Evolutionary conservation across 2,113 vertebrate species (phyloP), one percentile per base, ranked within the genome.

Genomic region (Xenopus tropicalis): DNA sequence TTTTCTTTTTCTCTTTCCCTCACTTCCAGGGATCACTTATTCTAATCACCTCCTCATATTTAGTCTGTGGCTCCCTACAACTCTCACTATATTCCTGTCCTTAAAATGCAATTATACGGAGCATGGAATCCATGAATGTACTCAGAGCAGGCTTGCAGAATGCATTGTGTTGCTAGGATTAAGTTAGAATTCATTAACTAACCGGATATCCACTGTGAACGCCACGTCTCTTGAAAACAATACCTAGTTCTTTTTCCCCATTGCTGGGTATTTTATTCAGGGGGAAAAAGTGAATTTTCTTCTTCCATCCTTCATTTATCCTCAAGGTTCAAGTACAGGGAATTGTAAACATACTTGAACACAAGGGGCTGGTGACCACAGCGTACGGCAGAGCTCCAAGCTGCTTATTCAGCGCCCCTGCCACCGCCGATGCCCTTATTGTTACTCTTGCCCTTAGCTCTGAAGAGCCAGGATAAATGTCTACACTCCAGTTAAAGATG

Each of bases 301-400:
- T 14, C 67, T 69, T 69, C 61, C 46, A 69, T 69, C 48, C 58
- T 43, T 68, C 52, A 58, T 48, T 74, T 69, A 72, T 66, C 62
- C 72, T 74, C 44, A 42, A 62, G 44, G 65, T 74, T 74, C 57
- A 68, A 74, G 71, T 61, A 62, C 57, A 62, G 59, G 66, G 66
- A 54, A 69, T 63, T 69, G 48, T 62, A 76, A 69, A 76, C 59
- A 62, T 69, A 69, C 72, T 63, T 69, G 59, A 63, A 56, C 11
- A 69, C 66, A 76, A 76, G 21, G 66, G 46, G 57, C 46, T 61
- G 46, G 72, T 62, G 66, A 75, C 46, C 66, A 69, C 57, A 63
- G 25, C 25, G 61, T 76, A 56, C 59, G 57, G 13, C n/a, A 63
- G 37, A 69, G 24, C 57, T 75, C 25, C 44, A 42, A 69, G 66